phyloP scores from a whole-genome alignment of 23 tunicate species.

The Botrylloides violaceus region DNA sequence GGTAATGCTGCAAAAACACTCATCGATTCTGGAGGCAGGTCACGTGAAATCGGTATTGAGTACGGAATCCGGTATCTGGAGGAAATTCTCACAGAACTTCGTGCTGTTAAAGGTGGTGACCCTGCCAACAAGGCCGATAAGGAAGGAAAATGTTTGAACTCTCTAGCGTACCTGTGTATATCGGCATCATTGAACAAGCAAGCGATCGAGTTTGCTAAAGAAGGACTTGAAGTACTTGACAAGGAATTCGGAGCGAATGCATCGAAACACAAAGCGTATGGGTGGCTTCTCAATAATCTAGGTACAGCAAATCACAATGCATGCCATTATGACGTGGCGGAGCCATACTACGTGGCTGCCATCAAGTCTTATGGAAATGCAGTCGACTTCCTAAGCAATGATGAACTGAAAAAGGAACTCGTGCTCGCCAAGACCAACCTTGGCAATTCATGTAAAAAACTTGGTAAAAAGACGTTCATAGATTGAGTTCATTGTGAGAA shows the following conservation, averaged over 20 bases:
- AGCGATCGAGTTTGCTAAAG: not conserved
- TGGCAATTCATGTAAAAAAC: not conserved
- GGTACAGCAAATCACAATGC: constrained; percentile 7
- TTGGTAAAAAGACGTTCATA: not conserved
- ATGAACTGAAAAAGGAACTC: not conserved
- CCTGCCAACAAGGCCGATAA: not conserved
- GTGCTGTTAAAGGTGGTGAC: constrained; percentile 7
- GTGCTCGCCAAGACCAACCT: not conserved
- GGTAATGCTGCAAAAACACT: not conserved
- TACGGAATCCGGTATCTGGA: not conserved
- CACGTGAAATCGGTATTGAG: not conserved
- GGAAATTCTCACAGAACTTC: constrained; percentile 2
- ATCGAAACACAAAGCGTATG: not conserved
- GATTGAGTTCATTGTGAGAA: too few species aligned
- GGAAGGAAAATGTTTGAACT: not conserved
- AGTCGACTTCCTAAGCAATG: not conserved
- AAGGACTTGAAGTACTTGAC: not conserved
- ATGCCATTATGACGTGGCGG: not conserved
- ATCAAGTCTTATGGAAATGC: constrained; percentile 6
- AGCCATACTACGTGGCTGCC: not conserved
- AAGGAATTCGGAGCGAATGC: constrained; percentile 6
- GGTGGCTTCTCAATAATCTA: not conserved
- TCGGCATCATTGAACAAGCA: not conserved
- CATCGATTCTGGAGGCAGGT: not conserved
- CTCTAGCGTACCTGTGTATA: not conserved